Evolutionary conservation across 53 echinoderm and acorn worm species (phyloP), one percentile per base, ranked within the genome.

Genomic region (Actinopyga echinites): DNA sequence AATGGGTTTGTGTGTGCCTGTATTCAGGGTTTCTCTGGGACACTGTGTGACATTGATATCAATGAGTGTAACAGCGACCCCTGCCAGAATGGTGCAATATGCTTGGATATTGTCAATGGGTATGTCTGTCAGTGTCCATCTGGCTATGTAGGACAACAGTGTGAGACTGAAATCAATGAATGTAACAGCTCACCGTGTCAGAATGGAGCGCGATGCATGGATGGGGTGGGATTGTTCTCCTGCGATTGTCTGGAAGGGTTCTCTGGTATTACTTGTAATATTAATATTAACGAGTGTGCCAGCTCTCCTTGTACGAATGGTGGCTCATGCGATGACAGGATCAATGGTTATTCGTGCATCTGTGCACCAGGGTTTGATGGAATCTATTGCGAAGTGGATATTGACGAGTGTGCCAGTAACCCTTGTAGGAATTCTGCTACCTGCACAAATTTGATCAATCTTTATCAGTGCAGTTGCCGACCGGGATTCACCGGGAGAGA

Each of bases 1-100:
- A 49, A 69, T 34, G 40, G 71, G 11, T 95, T 88, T 64, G 53
- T 65, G 3, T 95, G 95, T 59, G 75, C 74, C 2, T 95, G 95
- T 66, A 59, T 53, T 24, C 23, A 49, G 7, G 88, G 90, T 10
- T 95, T 86, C 40, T 79, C 84, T 21, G 95, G 95, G 15, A 35
- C 4, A 0, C 65, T 88, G 38, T 95, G 95, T 68, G 86, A 89
- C 24, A 69, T 35, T 8, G 21, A 37, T 15, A 56, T 89, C 21
- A 56, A 74, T 30, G 25, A 75, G 2, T 95, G 95, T 75, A 83
- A 75, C n/a, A 88, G 92, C 57, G 57, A 86, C 34, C 95, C 95
- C 0, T 95, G 92, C 84, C 80, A 58, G 21, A 92, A 89, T 84
- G 88, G 91, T 29, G 91, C 60, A 0, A 83, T 73, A 24, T 95